Conservation (phyloP, 2,888 invertebrate species). For the Microctonus aethiopoides region DNA sequence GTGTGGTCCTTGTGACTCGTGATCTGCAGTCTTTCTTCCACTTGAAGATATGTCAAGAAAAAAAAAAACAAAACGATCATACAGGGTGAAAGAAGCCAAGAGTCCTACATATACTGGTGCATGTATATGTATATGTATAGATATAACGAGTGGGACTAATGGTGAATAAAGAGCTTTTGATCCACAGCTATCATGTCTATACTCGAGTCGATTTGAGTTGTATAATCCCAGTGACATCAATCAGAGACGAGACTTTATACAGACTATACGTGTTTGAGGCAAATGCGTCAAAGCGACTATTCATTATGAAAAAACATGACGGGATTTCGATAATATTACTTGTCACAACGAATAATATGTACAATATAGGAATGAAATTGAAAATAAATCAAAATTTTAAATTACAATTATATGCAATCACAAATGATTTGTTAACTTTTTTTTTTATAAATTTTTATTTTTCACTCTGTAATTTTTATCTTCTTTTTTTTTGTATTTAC, state of each 20-base stretch:
- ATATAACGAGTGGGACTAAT: not conserved
- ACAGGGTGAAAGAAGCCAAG: conserved; percentile 24
- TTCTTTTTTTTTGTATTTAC: too few relatives aligned
- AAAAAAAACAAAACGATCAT: conserved; percentile 8
- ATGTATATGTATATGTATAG: too few relatives aligned
- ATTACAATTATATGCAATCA: too few relatives aligned
- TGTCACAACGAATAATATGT: too few relatives aligned
- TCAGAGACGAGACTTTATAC: conserved; percentile 9
- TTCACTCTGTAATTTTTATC: too few relatives aligned
- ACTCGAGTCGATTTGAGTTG: conserved; percentile 10
- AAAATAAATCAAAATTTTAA: not conserved
- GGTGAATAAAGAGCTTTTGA: conserved; percentile 40
- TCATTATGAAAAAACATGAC: not conserved
- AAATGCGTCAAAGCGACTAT: not conserved
- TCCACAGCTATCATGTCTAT: conserved; percentile 35
- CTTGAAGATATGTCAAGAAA: conserved; percentile 28
- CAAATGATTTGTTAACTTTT: too few relatives aligned
- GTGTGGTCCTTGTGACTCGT: conserved; percentile 43
- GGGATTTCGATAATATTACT: not conserved
- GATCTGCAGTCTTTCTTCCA: conserved; percentile 37
- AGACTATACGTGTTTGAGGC: not conserved
- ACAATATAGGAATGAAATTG: too few relatives aligned
- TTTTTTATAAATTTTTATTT: too few relatives aligned
- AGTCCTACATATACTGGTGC: conserved; percentile 10
- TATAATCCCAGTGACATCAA: conserved; percentile 29